These are phyloP conservation scores for Chionodraco myersi DNA, from an alignment of 2,113 vertebrate species.

Conservation along the genomic window DNA sequence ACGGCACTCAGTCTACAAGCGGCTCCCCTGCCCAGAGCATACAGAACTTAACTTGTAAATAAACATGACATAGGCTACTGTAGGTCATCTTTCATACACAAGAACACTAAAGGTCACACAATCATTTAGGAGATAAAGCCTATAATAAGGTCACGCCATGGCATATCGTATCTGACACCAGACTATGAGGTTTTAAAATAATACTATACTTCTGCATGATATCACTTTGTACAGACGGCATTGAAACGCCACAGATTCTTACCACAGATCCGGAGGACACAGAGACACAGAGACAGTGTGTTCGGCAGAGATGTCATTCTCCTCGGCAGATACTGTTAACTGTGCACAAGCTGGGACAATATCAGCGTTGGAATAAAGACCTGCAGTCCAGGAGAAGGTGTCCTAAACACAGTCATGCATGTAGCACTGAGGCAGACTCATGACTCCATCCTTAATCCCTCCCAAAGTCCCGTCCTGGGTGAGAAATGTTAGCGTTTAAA, in stretches of 20 bases:
- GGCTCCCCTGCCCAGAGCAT: conserved; percentile 10
- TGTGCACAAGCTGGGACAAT: conserved; percentile 15
- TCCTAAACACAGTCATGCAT: conserved; percentile 28
- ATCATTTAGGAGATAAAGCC: neutral
- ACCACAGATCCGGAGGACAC: conserved; percentile 64
- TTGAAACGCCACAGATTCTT: conserved; percentile 42
- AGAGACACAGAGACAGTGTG: conserved; percentile 53
- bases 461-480: neutral
- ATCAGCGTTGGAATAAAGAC: conserved; percentile 26
- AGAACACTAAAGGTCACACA: neutral
- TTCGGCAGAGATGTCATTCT: conserved; percentile 70
- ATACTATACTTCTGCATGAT: neutral
- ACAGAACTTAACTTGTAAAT: conserved; percentile 1
- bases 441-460: conserved; percentile 38
- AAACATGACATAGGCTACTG: neutral
- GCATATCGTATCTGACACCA: neutral
- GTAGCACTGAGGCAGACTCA: conserved; percentile 30
- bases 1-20: conserved; percentile 7
- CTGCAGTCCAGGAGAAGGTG: conserved; percentile 53
- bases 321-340: conserved; percentile 26
- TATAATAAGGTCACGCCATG: neutral
- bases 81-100: neutral
- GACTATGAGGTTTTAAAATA: neutral
- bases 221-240: neutral
- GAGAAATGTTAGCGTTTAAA: neutral